Percentiles rank a stretch among this genome's conserved stretches.
These are phyloP conservation scores for Idaea dimidiata DNA, from an alignment of 2,888 invertebrate genomes.

Conservation along the genomic window DNA sequence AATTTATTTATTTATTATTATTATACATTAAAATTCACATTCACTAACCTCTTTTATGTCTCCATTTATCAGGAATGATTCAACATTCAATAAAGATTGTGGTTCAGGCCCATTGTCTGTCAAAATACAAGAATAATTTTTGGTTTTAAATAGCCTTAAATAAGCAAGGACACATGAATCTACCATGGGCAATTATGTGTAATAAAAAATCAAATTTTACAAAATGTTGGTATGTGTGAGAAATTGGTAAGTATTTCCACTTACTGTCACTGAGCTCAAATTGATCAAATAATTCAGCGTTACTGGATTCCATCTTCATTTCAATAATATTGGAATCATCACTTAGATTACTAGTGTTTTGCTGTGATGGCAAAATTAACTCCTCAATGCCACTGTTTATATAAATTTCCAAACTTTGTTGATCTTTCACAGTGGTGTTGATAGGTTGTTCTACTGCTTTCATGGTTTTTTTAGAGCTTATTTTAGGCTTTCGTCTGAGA, in stretches of 20 bases:
- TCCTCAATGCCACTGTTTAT: background rate
- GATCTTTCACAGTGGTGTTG: slow-evolving; percentile 34
- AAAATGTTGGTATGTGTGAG: background rate
- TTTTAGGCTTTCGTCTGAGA: slow-evolving; percentile 56
- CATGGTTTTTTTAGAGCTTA: slow-evolving; percentile 12
- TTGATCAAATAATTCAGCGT: slow-evolving; percentile 1
- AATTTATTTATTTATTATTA: no score
- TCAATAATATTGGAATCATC: slow-evolving; percentile 1
- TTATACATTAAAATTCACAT: slow-evolving; percentile 1
- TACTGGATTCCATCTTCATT: slow-evolving; percentile 1
- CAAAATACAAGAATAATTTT: background rate
- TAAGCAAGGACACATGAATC: no score
- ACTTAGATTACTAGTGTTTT: background rate
- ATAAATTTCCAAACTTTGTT: background rate
- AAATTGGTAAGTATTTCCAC: background rate
- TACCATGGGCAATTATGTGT: background rate
- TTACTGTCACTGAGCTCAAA: slow-evolving; percentile 3
- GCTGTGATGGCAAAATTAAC: background rate
- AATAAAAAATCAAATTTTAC: background rate
- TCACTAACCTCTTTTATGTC: slow-evolving; percentile 40
- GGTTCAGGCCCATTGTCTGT: background rate
- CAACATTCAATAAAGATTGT: slow-evolving; percentile 45
- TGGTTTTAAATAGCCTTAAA: no score
- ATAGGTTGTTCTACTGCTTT: slow-evolving; percentile 10
- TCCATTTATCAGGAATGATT: slow-evolving; percentile 53